Evolutionary conservation across 2,113 vertebrate genomes (phyloP), one percentile per base, ranked within the genome.

Genomic region (Rhinolophus ferrumequinum): DNA sequence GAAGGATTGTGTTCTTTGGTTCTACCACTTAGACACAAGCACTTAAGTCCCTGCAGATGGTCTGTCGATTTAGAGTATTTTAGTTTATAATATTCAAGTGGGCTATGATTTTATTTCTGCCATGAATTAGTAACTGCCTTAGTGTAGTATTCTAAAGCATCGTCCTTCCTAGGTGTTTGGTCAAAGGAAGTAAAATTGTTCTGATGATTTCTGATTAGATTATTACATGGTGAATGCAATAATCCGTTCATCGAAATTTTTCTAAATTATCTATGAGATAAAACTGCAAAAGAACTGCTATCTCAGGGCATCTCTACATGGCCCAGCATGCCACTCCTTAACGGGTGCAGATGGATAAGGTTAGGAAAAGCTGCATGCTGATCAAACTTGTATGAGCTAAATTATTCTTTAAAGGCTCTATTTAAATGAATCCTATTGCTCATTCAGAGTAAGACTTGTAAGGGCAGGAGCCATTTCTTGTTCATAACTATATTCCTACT

Each of bases 321-420:
- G 72, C 35, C 60, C 47, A 82, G 82, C 44, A 73, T 83, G n/a
- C 47, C 14, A 73, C 22, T 90, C 69, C 41, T 87, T 92, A 87
- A 73, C 41, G 41, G 58, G 56, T 41, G 9, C 18, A 79, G 58
- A 87, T 75, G 75, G 35, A 58, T 87, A 54, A 67, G 9, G 21
- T 95, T 80, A 91, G 56, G 67, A 72, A 93, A 95, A 77, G 67
- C 67, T 73, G n/a, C 47, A 54, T 54, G 70, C 77, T 69, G 41
- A 64, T 50, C 80, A 97, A 62, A 75, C 52, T 83, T 69, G 26
- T 64, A 77, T 41, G 66, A 83, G 84, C 72, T 11, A 79, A 94
- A 90, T 90, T 94, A 94, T 96, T 89, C 82, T 95, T 96, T 80
- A 87, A 94, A 92, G 60, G 35, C 24, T 84, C 89, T 82, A 72